Conservation (phyloP, 2,797 vertebrate species). For the Neoniphon sammara region DNA sequence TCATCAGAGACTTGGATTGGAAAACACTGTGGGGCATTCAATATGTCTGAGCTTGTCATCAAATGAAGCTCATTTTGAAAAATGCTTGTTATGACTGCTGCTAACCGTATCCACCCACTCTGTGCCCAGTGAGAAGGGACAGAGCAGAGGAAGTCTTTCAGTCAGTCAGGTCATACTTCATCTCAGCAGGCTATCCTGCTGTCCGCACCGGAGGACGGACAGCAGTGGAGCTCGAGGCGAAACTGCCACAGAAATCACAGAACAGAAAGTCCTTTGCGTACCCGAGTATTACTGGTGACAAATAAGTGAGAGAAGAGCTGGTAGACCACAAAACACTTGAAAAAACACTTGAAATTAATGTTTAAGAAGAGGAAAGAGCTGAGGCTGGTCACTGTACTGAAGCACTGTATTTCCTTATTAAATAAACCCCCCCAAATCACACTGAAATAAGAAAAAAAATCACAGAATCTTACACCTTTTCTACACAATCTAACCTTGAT, state of each 20-base stretch:
- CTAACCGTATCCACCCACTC: constrained; percentile 72
- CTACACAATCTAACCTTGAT: no score
- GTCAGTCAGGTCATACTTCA: constrained; percentile 65
- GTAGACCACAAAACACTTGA: no score
- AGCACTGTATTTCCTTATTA: no score
- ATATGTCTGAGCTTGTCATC: constrained; percentile 76
- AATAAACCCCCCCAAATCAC: no score
- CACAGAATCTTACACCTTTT: no score
- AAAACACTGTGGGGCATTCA: constrained; percentile 72
- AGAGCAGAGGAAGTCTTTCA: constrained; percentile 72
- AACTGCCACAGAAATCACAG: not conserved
- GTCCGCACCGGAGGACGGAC: constrained; percentile 45
- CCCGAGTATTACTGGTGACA: no score
- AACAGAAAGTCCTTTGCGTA: not conserved
- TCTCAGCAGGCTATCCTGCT: constrained; percentile 60
- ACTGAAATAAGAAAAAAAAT: no score
- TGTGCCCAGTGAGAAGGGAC: constrained; percentile 63
- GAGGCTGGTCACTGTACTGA: no score
- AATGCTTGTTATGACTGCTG: constrained; percentile 79
- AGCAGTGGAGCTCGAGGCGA: constrained; percentile 30
- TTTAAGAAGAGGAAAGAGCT: no score
- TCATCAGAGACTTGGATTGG: constrained; percentile 66
- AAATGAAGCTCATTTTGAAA: constrained; percentile 75
- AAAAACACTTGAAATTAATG: no score
- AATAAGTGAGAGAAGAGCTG: no score